These are phyloP conservation scores for Lagodon rhomboides DNA, from an alignment of 2,797 vertebrate genomes.

Conservation along the genomic window DNA sequence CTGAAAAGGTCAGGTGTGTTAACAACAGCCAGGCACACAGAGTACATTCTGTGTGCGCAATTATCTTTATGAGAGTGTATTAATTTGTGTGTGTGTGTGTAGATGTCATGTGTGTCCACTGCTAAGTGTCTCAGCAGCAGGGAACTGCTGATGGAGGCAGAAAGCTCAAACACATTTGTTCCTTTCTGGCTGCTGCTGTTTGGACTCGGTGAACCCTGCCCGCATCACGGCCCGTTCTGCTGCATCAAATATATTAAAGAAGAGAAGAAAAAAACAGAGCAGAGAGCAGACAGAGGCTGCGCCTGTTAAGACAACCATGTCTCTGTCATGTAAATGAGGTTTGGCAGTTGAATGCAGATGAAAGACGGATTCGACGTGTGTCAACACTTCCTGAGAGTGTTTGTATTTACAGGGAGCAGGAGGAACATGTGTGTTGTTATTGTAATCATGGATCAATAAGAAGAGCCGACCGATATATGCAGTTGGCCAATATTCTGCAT, in stretches of 20 bases:
- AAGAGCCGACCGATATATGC: too few species aligned
- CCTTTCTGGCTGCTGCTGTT: conserved; percentile 30
- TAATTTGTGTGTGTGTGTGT: neutral
- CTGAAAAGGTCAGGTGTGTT: neutral
- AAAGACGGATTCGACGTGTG: neutral
- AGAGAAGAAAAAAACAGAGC: too few species aligned
- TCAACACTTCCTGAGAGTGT: neutral
- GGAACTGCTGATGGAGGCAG: conserved; percentile 44
- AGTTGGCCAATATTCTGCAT: too few species aligned
- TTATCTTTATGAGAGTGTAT: neutral
- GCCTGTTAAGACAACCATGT: neutral
- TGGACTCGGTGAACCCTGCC: conserved; percentile 46
- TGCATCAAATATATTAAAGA: neutral
- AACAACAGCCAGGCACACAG: neutral
- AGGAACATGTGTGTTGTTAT: neutral
- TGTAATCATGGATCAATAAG: neutral
- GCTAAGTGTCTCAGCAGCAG: conserved; percentile 34
- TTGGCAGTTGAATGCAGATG: neutral
- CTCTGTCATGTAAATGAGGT: conserved; percentile 8
- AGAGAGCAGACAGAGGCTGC: neutral
- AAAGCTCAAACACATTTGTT: conserved; percentile 38
- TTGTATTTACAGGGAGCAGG: neutral
- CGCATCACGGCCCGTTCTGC: neutral
- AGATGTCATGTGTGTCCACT: conserved; percentile 13
- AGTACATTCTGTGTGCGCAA: neutral